Base-by-base conservation (phyloP, 2,797 vertebrate species). In the Philypnodon macrostomus region DNA sequence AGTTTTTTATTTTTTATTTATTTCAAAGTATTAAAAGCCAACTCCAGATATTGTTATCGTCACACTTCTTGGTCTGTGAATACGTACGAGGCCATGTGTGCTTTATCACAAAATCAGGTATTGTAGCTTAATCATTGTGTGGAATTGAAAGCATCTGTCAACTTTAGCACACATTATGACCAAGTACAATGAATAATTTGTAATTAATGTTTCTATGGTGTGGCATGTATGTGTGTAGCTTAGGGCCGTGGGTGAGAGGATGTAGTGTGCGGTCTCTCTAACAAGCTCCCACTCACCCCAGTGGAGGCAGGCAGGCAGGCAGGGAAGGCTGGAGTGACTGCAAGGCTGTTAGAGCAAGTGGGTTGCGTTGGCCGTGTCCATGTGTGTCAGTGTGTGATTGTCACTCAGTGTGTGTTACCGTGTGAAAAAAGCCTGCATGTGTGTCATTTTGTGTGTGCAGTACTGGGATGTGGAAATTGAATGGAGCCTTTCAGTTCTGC, bases 401-500 rank as follows among this genome's bases (percentile, higher is more conserved):
- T 69, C 68, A 63, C 63, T 67, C 72, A 67, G 75, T 75, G 80
- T 86, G 78, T 81, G 79, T 80, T 83, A 70, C 63, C 48, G 64
- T 83, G 81, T 52, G 72, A 80, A 77, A 89, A 88, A 88, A 87
- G 88, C 32, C 41, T 84, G 62, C 87, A 81, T 84, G 82, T 47
- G 77, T 91, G 90, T 91, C 88, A 88, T 64, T 90, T 89, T 83
- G 85, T 83, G 83, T 64, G 82, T 72, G 77, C 65, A 89, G 72
- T 85, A 84, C 85, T 81, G 53, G 85, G 90, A 92, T 88, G 89
- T 90, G 89, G 87, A 91, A 92, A 89, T 91, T 93, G 90, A 91
- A 93, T 86, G 87, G 89, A 92, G 90, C 83, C 84, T 93, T 93
- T 91, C 92, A 92, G 76, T 91, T 90, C 75, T 53, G 55, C 86